A percentile compares a stretch with the other conserved stretches of the same genome.
Conservation (phyloP, 2,113 vertebrate species). For the Cynoglossus semilaevis region DNA sequence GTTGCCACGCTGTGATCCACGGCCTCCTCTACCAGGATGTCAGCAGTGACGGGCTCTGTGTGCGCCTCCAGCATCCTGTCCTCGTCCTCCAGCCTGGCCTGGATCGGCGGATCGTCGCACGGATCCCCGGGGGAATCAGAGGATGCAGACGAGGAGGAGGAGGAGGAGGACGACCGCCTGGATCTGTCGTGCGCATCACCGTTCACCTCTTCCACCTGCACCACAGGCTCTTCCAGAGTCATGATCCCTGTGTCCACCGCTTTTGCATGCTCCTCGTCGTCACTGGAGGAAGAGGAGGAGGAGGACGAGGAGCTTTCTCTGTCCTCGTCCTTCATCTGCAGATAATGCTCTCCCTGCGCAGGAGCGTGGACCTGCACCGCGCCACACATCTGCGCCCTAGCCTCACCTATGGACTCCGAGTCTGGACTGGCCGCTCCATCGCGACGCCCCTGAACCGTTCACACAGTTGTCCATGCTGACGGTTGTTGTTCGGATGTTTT, state of each 20-base stretch:
- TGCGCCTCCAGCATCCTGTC: conserved; percentile 13
- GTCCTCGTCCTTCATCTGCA: conserved; percentile 41
- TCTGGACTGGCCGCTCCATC: conserved; percentile 10
- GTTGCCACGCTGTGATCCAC: conserved; percentile 62
- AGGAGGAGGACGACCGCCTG: conserved; percentile 59
- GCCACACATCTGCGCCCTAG: conserved; percentile 36
- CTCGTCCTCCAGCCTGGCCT: conserved; percentile 7
- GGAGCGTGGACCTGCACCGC: conserved; percentile 45
- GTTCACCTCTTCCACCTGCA: conserved; percentile 14
- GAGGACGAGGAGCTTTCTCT: conserved; percentile 24
- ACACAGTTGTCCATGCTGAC: conserved; percentile 52
- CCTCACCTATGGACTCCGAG: conserved; percentile 8
- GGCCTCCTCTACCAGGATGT: conserved; percentile 21
- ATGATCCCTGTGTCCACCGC: neutral
- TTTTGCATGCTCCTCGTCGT: conserved; percentile 23
- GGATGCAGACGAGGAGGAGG: conserved; percentile 41
- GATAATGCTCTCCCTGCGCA: conserved; percentile 40
- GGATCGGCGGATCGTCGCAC: conserved; percentile 45
- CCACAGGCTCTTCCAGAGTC: neutral
- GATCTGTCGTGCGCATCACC: conserved; percentile 30
- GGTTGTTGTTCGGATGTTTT: neutral
- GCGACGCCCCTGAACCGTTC: conserved; percentile 33
- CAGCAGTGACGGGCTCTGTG: conserved; percentile 25
- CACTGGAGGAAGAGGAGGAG: conserved; percentile 61
- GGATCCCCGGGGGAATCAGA: conserved; percentile 41